A percentile compares a stretch with the other conserved stretches of the same genome.
Conservation (phyloP, 1,140 invertebrate species). For the Caenorhabditis brenneri region DNA sequence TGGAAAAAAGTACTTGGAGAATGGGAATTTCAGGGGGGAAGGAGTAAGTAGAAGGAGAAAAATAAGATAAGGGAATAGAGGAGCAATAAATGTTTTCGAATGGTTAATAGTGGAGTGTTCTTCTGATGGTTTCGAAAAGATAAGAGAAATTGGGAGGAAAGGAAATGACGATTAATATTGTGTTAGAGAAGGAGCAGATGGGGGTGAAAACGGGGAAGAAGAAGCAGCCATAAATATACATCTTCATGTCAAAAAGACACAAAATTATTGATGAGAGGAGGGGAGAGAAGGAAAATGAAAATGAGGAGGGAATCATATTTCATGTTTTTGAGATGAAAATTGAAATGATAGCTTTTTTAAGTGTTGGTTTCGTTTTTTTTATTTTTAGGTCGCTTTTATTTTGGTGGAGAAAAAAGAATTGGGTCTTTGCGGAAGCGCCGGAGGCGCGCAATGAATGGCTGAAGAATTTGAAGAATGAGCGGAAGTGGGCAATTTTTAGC, state of each 20-base stretch:
- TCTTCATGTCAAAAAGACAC: conserved; percentile 20
- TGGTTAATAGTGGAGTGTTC: neutral
- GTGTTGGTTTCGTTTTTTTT: too few species aligned
- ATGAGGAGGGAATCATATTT: neutral
- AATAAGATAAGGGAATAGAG: too few species aligned
- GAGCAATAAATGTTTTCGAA: neutral
- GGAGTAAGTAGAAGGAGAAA: neutral
- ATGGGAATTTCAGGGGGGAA: neutral
- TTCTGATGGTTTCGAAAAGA: conserved; percentile 18
- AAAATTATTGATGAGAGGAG: conserved; percentile 31
- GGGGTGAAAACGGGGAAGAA: neutral
- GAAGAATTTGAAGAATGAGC: too few species aligned
- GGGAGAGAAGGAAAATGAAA: neutral
- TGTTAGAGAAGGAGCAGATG: conserved; percentile 2
- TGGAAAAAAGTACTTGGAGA: neutral
- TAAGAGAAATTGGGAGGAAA: neutral
- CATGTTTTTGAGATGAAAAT: neutral
- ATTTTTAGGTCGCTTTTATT: too few species aligned
- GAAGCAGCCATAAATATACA: neutral
- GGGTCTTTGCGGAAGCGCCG: too few species aligned
- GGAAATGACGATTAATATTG: conserved; percentile 31
- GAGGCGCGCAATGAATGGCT: too few species aligned
- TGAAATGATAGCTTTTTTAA: too few species aligned
- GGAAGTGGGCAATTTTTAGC: too few species aligned
- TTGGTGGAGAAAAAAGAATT: too few species aligned